Evolutionary conservation across 2,797 vertebrate species (phyloP).

Genomic region (Mallotus villosus): DNA sequence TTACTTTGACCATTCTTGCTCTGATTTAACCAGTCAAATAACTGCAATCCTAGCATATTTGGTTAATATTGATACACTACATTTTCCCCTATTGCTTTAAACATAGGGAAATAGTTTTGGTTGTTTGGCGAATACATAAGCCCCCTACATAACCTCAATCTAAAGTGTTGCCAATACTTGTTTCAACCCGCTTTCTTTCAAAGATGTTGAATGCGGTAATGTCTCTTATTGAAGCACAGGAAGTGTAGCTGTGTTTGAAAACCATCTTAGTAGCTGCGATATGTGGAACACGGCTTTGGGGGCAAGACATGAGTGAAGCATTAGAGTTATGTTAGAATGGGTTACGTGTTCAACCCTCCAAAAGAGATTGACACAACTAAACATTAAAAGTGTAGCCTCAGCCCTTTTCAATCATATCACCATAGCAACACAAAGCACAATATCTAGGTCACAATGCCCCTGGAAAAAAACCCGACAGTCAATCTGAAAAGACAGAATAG

Average conservation of each 20-base stretch:
- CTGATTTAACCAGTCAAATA: no score
- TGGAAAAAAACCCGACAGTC: constrained; percentile 34
- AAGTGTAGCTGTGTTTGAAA: constrained; percentile 17
- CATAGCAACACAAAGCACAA: constrained; percentile 24
- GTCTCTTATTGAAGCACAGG: neutral
- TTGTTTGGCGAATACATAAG: no score
- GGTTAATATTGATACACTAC: no score
- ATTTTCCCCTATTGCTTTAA: no score
- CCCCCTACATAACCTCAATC: no score
- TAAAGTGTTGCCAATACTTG: no score
- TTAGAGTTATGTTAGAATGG: constrained; percentile 23
- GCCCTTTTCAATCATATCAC: constrained; percentile 46
- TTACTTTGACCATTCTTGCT: no score
- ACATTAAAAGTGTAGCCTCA: constrained; percentile 20
- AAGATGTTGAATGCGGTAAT: no score
- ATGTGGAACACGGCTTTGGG: constrained; percentile 12
- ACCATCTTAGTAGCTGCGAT: neutral
- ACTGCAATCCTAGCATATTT: no score
- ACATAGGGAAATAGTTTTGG: no score
- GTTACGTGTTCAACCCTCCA: neutral
- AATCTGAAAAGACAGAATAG: constrained; percentile 34
- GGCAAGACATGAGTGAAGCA: constrained; percentile 7
- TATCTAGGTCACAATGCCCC: constrained; percentile 26
- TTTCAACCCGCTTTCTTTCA: no score
- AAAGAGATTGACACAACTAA: neutral